Conservation (phyloP, 2,797 vertebrate species). For the Ataeniobius toweri region DNA sequence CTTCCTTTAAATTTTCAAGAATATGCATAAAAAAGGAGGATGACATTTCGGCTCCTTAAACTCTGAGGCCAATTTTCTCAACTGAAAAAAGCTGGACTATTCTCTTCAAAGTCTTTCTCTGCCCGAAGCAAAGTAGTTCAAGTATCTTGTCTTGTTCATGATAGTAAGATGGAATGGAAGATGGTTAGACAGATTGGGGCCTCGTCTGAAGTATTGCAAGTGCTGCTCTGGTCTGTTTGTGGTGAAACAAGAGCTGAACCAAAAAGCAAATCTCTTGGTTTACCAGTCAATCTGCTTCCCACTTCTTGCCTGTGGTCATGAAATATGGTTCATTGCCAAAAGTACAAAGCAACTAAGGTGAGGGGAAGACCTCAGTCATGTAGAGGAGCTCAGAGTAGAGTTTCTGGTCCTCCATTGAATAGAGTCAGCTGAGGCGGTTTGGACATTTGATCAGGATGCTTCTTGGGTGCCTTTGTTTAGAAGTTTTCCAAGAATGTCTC, state of each 20-base stretch:
- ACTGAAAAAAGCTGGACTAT: neutral
- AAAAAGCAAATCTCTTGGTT: neutral
- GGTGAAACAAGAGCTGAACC: too few relatives aligned
- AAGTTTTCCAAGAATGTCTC: neutral
- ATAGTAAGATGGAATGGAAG: neutral
- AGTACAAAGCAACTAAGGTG: neutral
- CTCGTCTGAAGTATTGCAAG: neutral
- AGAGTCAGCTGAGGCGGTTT: neutral
- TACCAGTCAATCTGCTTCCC: neutral
- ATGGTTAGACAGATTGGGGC: neutral
- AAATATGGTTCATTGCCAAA: neutral
- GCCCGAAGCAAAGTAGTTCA: neutral
- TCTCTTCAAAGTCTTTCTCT: neutral
- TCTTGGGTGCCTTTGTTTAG: neutral
- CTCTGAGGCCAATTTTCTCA: neutral
- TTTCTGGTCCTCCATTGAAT: neutral
- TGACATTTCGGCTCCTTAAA: neutral
- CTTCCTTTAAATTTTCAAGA: neutral
- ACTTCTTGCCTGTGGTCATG: neutral
- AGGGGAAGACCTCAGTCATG: neutral
- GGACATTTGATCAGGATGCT: neutral
- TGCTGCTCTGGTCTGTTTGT: too few relatives aligned
- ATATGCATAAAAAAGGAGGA: conserved; percentile 8
- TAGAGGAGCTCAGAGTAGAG: neutral
- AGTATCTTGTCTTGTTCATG: neutral